Base-by-base conservation (phyloP, 2,113 vertebrate species). In the Albula glossodonta region DNA sequence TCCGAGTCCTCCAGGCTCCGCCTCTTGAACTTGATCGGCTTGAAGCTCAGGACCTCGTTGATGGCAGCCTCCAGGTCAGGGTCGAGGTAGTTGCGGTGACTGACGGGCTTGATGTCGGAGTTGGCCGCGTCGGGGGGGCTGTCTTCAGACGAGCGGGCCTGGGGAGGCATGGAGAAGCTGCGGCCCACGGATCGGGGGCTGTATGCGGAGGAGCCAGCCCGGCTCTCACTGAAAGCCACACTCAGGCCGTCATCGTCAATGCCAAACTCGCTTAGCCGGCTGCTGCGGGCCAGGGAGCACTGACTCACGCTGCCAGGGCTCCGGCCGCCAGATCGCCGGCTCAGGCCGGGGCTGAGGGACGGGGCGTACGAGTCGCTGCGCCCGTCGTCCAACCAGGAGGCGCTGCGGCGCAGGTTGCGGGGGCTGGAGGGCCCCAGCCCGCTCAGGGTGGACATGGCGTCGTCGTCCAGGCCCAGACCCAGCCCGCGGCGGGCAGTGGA, bases 41-140 rank as follows among this genome's bases (percentile, higher is more conserved):
- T 97, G 92, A 98, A 99, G 91, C 94, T 99, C 88, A 99, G 90
- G 41, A 99, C 98, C 90, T 99, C 98, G 1, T 96, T 97, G 92
- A 99, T 99, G 84, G 98, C 97, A 0, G 97, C 97, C 89, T 99
- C 98, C 89, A 99, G 93, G 89, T 98, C 97, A 0, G 98, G 98
- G 91, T 99, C 98, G 0, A 99, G 95, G 92, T 97, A 99, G 91
- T 95, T 97, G 83, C 92, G 96, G 66, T 96, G 97, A 52, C 94
- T 92, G 56, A 93, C 95, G 0, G 97, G 90, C 82, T 94, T 95
- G 91, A 93, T 22, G 0, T 96, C 91, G 0, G 93, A 81, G 3
- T 41, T 41, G 31, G 31, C 31, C 31, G 88, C 50, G 2, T 90
- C 88, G 0, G 89, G 56, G 0, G 91, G 90, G 0, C 92, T 92